A percentile compares a stretch with the other conserved stretches of the same genome.
phyloP scores from a whole-genome alignment of 1,140 invertebrate genomes.

The Caenorhabditis tropicalis region DNA sequence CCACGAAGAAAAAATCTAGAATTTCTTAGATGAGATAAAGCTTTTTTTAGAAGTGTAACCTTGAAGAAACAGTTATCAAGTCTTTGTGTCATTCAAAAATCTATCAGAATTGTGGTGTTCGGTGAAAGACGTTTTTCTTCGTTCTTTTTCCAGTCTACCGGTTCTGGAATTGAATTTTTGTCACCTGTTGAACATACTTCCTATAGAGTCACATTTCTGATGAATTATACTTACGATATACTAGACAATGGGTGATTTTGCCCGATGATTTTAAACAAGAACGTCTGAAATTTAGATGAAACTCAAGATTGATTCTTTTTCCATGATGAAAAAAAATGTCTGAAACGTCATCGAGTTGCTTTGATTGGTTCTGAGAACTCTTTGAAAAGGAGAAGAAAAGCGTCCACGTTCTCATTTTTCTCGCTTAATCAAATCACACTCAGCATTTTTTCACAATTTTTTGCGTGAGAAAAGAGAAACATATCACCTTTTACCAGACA shows the following conservation, averaged over 20 bases:
- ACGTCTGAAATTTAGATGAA: too few relatives aligned
- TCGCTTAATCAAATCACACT: neutral
- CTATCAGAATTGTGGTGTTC: neutral
- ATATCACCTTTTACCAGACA: neutral
- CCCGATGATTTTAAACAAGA: too few relatives aligned
- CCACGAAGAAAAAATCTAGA: neutral
- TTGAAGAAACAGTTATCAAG: neutral
- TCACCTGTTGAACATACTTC: neutral
- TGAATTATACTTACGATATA: too few relatives aligned
- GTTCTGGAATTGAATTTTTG: neutral
- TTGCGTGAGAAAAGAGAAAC: neutral
- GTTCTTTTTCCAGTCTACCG: neutral
- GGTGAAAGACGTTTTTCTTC: neutral
- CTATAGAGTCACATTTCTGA: too few relatives aligned
- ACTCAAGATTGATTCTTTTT: too few relatives aligned
- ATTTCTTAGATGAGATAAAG: neutral
- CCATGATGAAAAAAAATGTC: too few relatives aligned
- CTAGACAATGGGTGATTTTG: too few relatives aligned
- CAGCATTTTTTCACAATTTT: neutral
- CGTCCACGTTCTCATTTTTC: neutral
- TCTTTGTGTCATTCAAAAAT: neutral
- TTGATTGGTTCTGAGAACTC: neutral
- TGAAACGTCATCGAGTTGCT: too few relatives aligned
- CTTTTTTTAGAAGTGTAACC: neutral
- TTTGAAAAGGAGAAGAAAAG: neutral